A percentile compares a stretch with the other conserved stretches of the same genome.
phyloP scores from a whole-genome alignment of 1,140 invertebrate genomes.

The Protaetia brevitarsis region DNA sequence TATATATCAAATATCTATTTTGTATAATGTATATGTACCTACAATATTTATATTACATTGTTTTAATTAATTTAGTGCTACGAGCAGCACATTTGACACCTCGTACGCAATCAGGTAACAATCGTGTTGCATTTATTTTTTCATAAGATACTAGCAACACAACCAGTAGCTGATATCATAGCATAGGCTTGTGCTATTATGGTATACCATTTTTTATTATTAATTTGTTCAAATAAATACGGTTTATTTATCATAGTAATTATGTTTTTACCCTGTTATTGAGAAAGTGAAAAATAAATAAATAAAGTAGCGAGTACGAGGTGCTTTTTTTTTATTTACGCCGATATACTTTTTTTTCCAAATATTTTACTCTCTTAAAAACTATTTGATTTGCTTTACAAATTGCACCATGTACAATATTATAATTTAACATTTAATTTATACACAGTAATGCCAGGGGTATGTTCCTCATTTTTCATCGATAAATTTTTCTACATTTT shows the following conservation, averaged over 20 bases:
- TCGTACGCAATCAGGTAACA: slow-evolving; percentile 35
- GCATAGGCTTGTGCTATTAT: slow-evolving; percentile 23
- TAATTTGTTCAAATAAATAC: slow-evolving; percentile 24
- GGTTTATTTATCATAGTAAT: slow-evolving; percentile 23
- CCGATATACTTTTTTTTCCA: slow-evolving; percentile 27
- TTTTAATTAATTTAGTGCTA: slow-evolving; percentile 37
- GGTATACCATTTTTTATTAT: slow-evolving; percentile 25
- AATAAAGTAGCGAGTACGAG: slow-evolving; percentile 38
- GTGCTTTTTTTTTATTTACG: slow-evolving; percentile 31
- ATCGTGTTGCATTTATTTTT: slow-evolving; percentile 4
- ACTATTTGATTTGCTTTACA: slow-evolving; percentile 38
- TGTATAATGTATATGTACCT: slow-evolving; percentile 44
- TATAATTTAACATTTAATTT: slow-evolving; percentile 45
- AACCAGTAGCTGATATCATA: slow-evolving; percentile 14
- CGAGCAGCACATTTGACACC: slow-evolving; percentile 34
- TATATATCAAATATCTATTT: slow-evolving; percentile 49
- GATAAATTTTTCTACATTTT: slow-evolving; percentile 31
- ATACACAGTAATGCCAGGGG: slow-evolving; percentile 47
- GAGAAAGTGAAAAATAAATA: slow-evolving; percentile 29
- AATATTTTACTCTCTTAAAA: slow-evolving; percentile 35
- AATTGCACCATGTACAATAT: slow-evolving; percentile 44
- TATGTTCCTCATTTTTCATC: slow-evolving; percentile 41
- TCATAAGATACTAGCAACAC: not conserved
- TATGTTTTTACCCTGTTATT: slow-evolving; percentile 44
- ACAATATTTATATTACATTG: slow-evolving; percentile 46